These are phyloP conservation scores for Malurus elegans DNA, from an alignment of 2,113 vertebrate genomes.

Conservation along the genomic window DNA sequence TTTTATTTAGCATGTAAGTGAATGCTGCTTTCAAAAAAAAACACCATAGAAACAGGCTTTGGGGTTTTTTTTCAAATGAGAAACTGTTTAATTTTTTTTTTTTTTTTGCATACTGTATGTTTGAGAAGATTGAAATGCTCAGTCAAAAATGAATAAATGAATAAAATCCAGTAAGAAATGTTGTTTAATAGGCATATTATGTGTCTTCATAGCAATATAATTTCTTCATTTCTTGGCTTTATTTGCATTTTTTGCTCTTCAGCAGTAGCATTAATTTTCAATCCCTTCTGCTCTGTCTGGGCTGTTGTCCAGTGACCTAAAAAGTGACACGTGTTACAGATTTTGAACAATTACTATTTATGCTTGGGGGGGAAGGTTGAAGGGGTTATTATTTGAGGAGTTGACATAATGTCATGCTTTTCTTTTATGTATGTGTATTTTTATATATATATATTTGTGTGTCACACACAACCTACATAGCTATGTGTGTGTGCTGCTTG, in stretches of 20 bases:
- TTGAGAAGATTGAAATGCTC: not conserved
- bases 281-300: slow-evolving; percentile 33
- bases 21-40: not conserved
- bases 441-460: not conserved
- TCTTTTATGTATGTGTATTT: not conserved
- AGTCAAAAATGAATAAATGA: not conserved
- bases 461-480: not conserved
- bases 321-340: slow-evolving; percentile 1
- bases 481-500: not conserved
- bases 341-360: not conserved
- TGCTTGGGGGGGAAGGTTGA: not conserved
- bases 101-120: not conserved
- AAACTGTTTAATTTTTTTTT: not conserved
- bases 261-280: slow-evolving; percentile 45
- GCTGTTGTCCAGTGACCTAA: slow-evolving; percentile 56
- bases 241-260: not conserved
- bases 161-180: not conserved
- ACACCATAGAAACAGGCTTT: not conserved
- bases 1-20: not conserved
- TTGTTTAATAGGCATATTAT: not conserved
- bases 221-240: not conserved
- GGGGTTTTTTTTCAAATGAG: not conserved
- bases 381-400: not conserved
- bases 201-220: not conserved
- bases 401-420: not conserved